Percentiles rank a stretch among this genome's conserved stretches.
phyloP scores from a whole-genome alignment of 2,888 invertebrate genomes.

The Graphium colonna region DNA sequence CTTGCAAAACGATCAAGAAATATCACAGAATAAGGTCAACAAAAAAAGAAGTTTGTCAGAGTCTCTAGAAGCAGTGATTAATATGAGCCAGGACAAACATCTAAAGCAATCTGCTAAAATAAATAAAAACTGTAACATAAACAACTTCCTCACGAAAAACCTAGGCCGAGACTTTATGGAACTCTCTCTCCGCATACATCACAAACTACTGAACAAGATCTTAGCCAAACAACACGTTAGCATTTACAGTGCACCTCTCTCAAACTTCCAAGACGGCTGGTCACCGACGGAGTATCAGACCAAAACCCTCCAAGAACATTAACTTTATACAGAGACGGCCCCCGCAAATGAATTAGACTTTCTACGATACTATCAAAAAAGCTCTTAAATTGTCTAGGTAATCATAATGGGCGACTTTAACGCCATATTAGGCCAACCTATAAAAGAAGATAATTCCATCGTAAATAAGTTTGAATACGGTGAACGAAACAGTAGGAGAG shows the following conservation, averaged over 20 bases:
- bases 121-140: neutral
- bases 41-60: neutral
- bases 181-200: no score
- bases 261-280: no score
- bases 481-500: neutral
- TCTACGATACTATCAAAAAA: no score
- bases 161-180: no score
- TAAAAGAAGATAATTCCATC: neutral
- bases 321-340: neutral
- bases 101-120: neutral
- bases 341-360: neutral
- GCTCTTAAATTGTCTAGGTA: no score
- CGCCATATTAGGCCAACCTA: neutral
- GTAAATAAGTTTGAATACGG: no score
- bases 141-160: neutral
- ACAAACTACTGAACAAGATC: no score
- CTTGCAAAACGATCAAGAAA: neutral
- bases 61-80: neutral
- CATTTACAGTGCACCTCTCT: neutral
- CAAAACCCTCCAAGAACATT: neutral
- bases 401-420: no score
- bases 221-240: no score
- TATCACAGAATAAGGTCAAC: neutral
- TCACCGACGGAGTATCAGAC: neutral
- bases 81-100: neutral